Evolutionary conservation across 2,113 vertebrate species (phyloP), one percentile per base, ranked within the genome.

Genomic region (Thalassoma bifasciatum): DNA sequence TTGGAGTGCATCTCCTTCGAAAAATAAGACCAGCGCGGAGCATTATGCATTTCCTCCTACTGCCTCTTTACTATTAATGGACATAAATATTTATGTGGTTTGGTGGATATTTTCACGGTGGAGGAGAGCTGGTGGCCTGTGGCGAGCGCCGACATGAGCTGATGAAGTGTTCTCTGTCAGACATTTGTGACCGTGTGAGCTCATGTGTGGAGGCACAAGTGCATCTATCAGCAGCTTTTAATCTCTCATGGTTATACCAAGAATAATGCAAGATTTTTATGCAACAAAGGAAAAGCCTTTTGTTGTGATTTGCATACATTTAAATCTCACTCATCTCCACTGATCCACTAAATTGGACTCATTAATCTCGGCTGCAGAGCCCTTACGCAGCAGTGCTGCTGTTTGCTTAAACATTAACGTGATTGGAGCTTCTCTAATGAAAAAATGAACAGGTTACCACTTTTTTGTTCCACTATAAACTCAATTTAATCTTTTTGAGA

Each of bases 11-110:
- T 88, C 87, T 84, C 79, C 76, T 64, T 38, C 7, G 51, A 4
- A 49, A 87, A 88, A 85, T 83, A 79, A 77, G 83, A 82, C 70
- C 77, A 57, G 81, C 34, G 23, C 71, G 30, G 30, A 80, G 83
- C 86, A 79, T 87, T 87, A 87, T 90, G 87, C 90, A 79, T 81
- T 79, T 58, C 36, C 81, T 72, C 30, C 50, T 52, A 74, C 84
- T 40, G 81, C 81, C 77, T 88, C 83, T 93, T 92, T 88, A 88
- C 87, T 92, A 92, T 91, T 90, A 90, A 93, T 92, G 89, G 72
- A 85, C 74, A 90, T 94, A 90, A 92, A 94, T 93, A 93, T 93
- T 90, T 87, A 92, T 92, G 47, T 24, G 76, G 70, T 79, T 78
- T 77, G 63, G 81, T 66, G 59, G 84, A 79, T 72, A 74, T 87